A percentile compares a stretch with the other conserved stretches of the same genome.
phyloP scores from a whole-genome alignment of 92 coral and sea anemone species.

The Muricea muricata region DNA sequence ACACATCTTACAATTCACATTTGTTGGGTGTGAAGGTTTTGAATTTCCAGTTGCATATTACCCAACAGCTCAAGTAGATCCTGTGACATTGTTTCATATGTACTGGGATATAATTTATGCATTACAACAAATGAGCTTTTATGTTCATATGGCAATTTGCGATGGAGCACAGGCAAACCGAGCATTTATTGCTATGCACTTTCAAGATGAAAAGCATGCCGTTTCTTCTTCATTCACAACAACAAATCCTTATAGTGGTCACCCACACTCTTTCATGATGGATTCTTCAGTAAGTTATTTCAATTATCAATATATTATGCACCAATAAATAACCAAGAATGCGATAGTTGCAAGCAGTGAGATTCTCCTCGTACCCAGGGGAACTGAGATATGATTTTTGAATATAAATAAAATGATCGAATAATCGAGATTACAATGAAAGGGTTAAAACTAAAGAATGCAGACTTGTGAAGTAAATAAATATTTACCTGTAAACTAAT shows the following conservation, averaged over 20 bases:
- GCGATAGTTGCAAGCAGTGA: no score
- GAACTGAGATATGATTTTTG: no score
- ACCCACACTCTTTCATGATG: slow-evolving; percentile 53
- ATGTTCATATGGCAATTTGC: slow-evolving; percentile 55
- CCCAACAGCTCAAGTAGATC: slow-evolving; percentile 58
- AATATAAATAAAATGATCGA: no score
- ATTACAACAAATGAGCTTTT: slow-evolving; percentile 36
- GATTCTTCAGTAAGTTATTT: slow-evolving; percentile 54
- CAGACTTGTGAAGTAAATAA: no score
- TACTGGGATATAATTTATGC: slow-evolving; percentile 62
- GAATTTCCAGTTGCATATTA: slow-evolving; percentile 55
- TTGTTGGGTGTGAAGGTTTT: slow-evolving; percentile 55
- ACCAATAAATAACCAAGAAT: no score
- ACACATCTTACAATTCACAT: slow-evolving; percentile 56
- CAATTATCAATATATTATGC: no score
- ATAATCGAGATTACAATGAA: no score
- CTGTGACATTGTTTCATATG: slow-evolving; percentile 48
- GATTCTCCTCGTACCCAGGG: no score
- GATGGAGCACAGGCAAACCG: slow-evolving; percentile 67
- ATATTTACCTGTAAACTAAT: no score
- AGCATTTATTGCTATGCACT: slow-evolving; percentile 51
- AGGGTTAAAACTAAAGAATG: no score
- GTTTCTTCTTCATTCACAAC: slow-evolving; percentile 38
- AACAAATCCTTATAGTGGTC: slow-evolving; percentile 53
- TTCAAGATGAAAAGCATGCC: slow-evolving; percentile 50